phyloP scores from a whole-genome alignment of 2,113 vertebrate genomes.

The Helogale parvula region DNA sequence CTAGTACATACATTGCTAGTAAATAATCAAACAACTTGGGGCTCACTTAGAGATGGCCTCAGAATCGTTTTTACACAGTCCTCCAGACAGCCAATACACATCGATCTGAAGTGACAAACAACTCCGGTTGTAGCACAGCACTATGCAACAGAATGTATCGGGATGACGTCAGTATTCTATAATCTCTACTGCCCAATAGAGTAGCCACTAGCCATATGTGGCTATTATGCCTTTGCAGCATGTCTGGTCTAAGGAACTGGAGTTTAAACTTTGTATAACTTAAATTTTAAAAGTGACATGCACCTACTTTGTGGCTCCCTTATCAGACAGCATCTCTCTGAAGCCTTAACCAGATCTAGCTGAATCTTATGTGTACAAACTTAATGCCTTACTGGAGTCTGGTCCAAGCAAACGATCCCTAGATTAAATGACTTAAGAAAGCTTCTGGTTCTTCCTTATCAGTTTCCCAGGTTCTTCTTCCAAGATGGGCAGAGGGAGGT shows the following conservation, averaged over 20 bases:
- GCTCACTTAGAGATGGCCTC: not conserved
- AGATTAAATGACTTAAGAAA: not conserved
- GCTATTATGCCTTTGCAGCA: not conserved
- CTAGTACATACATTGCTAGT: not conserved
- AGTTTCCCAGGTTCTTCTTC: not conserved
- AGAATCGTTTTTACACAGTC: not conserved
- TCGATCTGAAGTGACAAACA: not conserved
- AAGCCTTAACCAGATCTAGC: not conserved
- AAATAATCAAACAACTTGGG: not conserved
- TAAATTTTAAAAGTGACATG: conserved; percentile 15
- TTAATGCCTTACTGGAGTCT: not conserved
- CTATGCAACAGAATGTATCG: not conserved
- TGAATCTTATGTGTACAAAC: not conserved
- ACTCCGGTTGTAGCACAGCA: not conserved
- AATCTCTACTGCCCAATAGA: not conserved
- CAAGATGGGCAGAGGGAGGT: not conserved
- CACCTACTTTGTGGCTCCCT: not conserved
- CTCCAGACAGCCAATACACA: not conserved
- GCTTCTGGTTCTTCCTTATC: not conserved
- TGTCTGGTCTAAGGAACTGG: not conserved
- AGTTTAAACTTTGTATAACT: not conserved
- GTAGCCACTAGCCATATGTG: not conserved
- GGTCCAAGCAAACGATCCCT: not conserved
- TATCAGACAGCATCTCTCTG: not conserved
- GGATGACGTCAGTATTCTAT: not conserved